These are phyloP conservation scores for Ptychochromis oligacanthus DNA, from an alignment of 2,113 vertebrate species.

Conservation along the genomic window DNA sequence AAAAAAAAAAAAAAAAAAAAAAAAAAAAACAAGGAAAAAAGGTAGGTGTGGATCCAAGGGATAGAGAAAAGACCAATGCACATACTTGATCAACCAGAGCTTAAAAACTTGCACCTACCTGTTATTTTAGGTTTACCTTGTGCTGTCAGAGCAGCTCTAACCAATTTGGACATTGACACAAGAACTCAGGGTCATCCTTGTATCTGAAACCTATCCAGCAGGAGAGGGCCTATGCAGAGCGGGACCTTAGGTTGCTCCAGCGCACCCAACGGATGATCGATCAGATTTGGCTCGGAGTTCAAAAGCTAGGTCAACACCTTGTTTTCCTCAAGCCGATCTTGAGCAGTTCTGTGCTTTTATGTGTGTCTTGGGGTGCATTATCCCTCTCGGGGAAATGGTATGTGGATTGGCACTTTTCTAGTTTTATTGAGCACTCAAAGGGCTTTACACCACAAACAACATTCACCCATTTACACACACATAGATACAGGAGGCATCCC, in stretches of 20 bases:
- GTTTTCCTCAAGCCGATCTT: background rate
- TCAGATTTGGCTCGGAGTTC: background rate
- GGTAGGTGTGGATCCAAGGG: background rate
- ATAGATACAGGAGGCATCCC: background rate
- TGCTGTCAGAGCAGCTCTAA: background rate
- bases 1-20: background rate
- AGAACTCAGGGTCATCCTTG: background rate
- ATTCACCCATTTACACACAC: background rate
- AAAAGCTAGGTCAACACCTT: background rate
- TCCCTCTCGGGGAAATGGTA: background rate
- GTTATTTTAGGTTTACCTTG: background rate
- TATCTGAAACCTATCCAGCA: background rate
- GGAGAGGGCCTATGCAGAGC: background rate
- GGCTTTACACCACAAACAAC: background rate
- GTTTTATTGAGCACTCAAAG: constrained; percentile 10
- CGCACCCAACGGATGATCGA: background rate
- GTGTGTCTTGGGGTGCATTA: background rate
- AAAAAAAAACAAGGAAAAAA: background rate
- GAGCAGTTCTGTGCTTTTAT: background rate
- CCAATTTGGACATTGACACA: background rate
- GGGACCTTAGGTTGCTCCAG: background rate
- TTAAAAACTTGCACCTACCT: background rate
- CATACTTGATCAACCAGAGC: background rate
- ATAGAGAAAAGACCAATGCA: background rate
- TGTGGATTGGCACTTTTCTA: background rate